Evolutionary conservation across 2,113 vertebrate genomes (phyloP), one percentile per base, ranked within the genome.

Genomic region (Forbesichthys agassizii): DNA sequence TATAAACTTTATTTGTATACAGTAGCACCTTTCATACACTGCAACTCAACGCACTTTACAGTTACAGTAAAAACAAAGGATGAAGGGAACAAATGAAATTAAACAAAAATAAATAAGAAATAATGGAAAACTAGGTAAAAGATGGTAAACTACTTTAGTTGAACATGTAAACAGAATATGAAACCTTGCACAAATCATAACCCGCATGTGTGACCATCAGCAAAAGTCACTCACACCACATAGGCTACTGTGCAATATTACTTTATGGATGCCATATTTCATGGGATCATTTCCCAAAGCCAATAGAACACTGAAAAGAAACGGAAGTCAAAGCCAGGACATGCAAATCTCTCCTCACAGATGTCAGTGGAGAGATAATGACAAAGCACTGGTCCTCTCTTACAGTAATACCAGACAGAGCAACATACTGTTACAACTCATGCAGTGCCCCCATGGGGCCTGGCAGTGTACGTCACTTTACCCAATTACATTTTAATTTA

Each of bases 401-500:
- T 73, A 58, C 66, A 71, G 82, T 90, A 71, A 69, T 61, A 81
- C 82, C 79, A 88, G 87, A 83, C 76, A 81, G 83, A 92, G 93
- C 93, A 94, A 96, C 80, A 73, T 86, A 85, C 91, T 95, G 94
- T 94, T 93, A 92, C 92, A 73, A 91, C 88, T 86, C 90, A 69
- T 73, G 57, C 84, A 92, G 80, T 69, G 85, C 84, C 92, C 94
- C 93, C 93, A 1, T 52, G 92, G 92, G 95, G 86, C 68, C 75
- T 48, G 70, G 83, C 91, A 90, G 93, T 88, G 89, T 92, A 91
- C 82, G 86, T 95, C 95, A 95, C 94, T 85, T 68, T 76, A 83
- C 84, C 90, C 91, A 93, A 91, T 94, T 92, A 95, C 83, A 83
- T 90, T 94, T 94, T 93, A 91, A 96, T 95, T n/a, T 27, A 42